phyloP scores from a whole-genome alignment of 2,797 vertebrate genomes.

The Cirrhinus molitorella region DNA sequence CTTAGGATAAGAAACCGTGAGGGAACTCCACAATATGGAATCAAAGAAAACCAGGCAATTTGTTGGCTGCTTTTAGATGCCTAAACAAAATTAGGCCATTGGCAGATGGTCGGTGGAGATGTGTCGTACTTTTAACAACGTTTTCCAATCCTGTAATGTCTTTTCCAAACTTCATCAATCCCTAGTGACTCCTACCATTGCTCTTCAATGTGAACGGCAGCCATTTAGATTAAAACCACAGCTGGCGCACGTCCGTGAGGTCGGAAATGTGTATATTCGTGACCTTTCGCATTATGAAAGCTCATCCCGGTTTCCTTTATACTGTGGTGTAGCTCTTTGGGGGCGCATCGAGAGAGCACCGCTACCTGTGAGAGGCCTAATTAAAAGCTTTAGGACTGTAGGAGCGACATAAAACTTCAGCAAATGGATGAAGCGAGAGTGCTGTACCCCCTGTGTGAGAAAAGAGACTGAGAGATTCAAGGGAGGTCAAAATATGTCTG shows the following conservation, averaged over 20 bases:
- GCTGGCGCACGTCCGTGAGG: neutral
- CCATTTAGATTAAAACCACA: constrained; percentile 44
- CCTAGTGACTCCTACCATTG: neutral
- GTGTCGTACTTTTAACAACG: neutral
- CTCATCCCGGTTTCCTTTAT: constrained; percentile 56
- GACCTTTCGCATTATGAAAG: constrained; percentile 49
- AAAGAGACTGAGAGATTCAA: neutral
- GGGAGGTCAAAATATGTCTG: constrained; percentile 6
- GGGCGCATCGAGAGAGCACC: neutral
- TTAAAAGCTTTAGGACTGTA: constrained; percentile 62
- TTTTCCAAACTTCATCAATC: neutral
- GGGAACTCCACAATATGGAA: neutral
- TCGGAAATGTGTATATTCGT: neutral
- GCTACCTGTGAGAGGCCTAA: constrained; percentile 53
- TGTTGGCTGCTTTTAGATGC: neutral
- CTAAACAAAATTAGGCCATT: neutral
- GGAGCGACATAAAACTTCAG: constrained; percentile 54
- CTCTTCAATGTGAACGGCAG: constrained; percentile 1
- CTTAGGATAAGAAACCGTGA: neutral
- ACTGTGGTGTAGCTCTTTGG: constrained; percentile 46
- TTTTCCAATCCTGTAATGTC: neutral
- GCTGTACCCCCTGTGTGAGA: neutral
- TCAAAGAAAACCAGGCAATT: constrained; percentile 15
- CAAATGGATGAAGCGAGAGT: constrained; percentile 27
- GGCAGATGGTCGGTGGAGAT: constrained; percentile 24